Evolutionary conservation across 2,113 vertebrate species (phyloP).

Genomic region (Aegithalos caudatus): DNA sequence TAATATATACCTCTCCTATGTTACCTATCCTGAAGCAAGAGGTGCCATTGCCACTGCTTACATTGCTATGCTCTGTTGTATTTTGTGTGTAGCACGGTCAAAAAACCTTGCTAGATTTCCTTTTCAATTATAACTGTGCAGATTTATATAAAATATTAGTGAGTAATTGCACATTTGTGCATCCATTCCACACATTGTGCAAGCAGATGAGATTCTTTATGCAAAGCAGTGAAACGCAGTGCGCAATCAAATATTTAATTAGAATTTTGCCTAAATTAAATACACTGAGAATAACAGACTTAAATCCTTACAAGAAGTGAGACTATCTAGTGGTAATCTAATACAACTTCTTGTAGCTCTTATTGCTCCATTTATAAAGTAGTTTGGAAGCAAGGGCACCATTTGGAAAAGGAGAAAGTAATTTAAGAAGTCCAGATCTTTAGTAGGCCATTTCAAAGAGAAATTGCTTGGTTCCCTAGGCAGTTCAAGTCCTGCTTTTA

Average conservation of each 20-base stretch:
- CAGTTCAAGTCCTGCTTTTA: neutral
- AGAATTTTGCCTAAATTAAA: slow-evolving; percentile 1
- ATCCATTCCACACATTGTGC: neutral
- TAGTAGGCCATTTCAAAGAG: neutral
- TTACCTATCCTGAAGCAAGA: neutral
- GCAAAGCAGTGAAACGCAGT: neutral
- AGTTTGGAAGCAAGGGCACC: neutral
- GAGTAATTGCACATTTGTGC: neutral
- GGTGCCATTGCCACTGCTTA: neutral
- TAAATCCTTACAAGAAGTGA: neutral
- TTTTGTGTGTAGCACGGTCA: neutral
- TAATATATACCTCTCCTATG: neutral
- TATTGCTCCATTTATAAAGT: neutral
- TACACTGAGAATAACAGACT: neutral
- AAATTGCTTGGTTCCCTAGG: neutral
- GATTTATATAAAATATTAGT: neutral
- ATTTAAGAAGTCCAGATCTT: slow-evolving; percentile 23
- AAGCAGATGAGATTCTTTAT: neutral
- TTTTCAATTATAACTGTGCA: neutral
- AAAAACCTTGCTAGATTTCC: neutral
- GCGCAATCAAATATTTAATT: neutral
- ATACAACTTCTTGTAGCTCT: neutral
- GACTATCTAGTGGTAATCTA: slow-evolving; percentile 13
- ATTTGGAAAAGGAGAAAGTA: slow-evolving; percentile 27
- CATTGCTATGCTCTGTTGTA: neutral